Conservation (phyloP, 2,113 vertebrate species). For the Cairina moschata region DNA sequence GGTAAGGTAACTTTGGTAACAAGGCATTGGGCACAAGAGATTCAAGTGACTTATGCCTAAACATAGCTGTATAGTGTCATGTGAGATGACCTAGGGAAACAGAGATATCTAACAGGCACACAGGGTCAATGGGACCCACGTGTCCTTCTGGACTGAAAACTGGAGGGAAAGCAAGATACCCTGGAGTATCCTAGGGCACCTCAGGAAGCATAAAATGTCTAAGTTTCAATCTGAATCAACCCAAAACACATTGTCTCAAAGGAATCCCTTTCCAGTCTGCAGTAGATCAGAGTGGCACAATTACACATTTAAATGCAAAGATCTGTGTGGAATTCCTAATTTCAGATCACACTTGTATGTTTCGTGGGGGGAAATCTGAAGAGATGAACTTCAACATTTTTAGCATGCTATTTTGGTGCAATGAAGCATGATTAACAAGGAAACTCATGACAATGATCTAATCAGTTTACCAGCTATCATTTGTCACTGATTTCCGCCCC, state of each 20-base stretch:
- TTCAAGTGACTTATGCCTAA: neutral
- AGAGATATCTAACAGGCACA: neutral
- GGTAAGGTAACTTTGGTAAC: neutral
- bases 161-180: neutral
- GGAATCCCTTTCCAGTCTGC: neutral
- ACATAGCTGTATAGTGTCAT: neutral
- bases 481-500: neutral
- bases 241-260: neutral
- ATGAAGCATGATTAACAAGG: neutral
- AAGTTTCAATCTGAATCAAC: neutral
- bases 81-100: neutral
- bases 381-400: neutral
- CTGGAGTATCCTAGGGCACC: neutral
- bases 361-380: neutral
- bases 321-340: neutral
- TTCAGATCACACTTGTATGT: neutral
- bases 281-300: neutral
- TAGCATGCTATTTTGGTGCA: neutral
- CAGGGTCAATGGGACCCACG: neutral
- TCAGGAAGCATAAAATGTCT: neutral
- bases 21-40: neutral
- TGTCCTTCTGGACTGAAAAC: neutral
- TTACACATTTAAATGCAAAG: neutral
- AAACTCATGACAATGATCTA: neutral
- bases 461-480: neutral